Evolutionary conservation across 2,888 invertebrate species (phyloP).

Genomic region (Drosophila sordidula): DNA sequence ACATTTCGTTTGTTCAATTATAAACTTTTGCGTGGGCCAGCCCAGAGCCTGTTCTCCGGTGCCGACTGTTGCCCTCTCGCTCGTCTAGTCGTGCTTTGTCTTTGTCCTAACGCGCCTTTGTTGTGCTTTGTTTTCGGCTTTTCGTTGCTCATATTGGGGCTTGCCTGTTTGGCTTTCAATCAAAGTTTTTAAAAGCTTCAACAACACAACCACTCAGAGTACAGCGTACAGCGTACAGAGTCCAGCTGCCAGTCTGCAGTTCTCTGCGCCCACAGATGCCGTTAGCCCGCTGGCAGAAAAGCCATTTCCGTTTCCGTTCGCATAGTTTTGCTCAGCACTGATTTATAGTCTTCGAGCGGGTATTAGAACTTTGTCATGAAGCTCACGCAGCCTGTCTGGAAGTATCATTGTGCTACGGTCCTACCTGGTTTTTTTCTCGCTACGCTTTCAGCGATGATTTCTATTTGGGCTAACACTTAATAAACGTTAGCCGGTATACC

Average conservation of each 20-base stretch:
- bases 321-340: slow-evolving; percentile 55
- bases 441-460: neutral
- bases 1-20: slow-evolving; percentile 80
- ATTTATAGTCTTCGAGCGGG: slow-evolving; percentile 56
- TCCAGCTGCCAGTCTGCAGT: slow-evolving; percentile 28
- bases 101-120: slow-evolving; percentile 69
- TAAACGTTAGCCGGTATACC: too few species aligned
- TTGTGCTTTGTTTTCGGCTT: slow-evolving; percentile 60
- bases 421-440: neutral
- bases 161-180: slow-evolving; percentile 75
- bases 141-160: slow-evolving; percentile 55
- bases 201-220: slow-evolving; percentile 60
- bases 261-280: slow-evolving; percentile 31
- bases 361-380: slow-evolving; percentile 45
- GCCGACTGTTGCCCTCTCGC: neutral
- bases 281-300: slow-evolving; percentile 49
- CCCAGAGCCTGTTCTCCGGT: slow-evolving; percentile 7
- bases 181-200: slow-evolving; percentile 77
- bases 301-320: slow-evolving; percentile 75
- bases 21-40: slow-evolving; percentile 70
- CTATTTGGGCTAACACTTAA: too few species aligned
- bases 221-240: slow-evolving; percentile 2
- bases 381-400: slow-evolving; percentile 20
- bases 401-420: slow-evolving; percentile 16
- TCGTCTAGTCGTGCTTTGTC: slow-evolving; percentile 23